phyloP scores from a whole-genome alignment of 2,113 vertebrate species.

The Serilophus lunatus region DNA sequence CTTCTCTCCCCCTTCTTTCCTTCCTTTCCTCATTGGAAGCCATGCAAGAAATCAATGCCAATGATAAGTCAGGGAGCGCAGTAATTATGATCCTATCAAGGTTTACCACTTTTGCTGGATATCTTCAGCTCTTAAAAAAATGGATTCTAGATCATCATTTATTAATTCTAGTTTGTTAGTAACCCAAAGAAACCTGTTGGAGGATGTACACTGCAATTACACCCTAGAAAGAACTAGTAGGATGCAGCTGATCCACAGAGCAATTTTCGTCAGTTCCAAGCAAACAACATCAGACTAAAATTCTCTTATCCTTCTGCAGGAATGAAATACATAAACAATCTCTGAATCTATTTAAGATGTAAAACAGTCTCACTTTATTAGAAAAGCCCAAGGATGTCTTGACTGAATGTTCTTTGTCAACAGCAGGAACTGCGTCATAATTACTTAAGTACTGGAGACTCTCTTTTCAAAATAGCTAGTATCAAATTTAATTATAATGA shows the following conservation, averaged over 20 bases:
- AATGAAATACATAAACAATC: background rate
- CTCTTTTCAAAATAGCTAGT: background rate
- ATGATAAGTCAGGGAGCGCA: background rate
- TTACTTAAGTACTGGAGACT: background rate
- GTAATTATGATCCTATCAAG: background rate
- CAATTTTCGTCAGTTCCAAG: background rate
- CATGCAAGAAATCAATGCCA: background rate
- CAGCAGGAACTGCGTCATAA: background rate
- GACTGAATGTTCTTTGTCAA: background rate
- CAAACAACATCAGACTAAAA: background rate
- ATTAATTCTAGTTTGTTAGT: background rate
- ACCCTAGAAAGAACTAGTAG: background rate
- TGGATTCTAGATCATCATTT: background rate
- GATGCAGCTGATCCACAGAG: background rate
- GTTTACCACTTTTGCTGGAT: background rate
- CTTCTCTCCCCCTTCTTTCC: background rate
- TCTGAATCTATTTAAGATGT: background rate
- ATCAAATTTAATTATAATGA: background rate
- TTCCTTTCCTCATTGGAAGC: background rate
- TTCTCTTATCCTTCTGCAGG: background rate
- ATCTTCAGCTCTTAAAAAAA: background rate
- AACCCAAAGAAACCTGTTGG: background rate
- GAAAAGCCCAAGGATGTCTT: background rate
- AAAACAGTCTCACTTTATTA: background rate
- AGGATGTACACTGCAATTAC: background rate